Conservation (phyloP, 35 echinoderm and acorn worm genomes). For the Lytechinus pictus region DNA sequence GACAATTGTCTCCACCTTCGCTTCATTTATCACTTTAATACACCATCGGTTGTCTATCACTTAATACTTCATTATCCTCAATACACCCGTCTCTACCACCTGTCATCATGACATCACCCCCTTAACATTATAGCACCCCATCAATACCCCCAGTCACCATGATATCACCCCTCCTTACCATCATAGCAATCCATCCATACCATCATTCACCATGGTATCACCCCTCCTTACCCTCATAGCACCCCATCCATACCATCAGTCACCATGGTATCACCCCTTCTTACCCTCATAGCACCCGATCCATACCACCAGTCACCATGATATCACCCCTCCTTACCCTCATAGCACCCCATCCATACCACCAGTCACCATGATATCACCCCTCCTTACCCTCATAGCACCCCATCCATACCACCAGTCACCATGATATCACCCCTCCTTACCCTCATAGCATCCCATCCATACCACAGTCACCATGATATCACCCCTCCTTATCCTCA, state of each 20-base stretch:
- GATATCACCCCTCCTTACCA: neutral
- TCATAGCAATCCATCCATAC: neutral
- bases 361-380: neutral
- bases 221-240: too few species aligned
- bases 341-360: neutral
- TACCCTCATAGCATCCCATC: too few species aligned
- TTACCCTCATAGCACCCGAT: neutral
- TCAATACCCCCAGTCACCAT: neutral
- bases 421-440: too few species aligned
- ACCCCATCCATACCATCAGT: neutral
- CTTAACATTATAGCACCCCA: neutral
- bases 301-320: neutral
- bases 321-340: slow-evolving; percentile 2
- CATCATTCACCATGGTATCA: too few species aligned
- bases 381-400: too few species aligned
- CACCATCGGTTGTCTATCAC: neutral
- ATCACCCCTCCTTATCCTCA: neutral
- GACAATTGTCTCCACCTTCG: too few species aligned
- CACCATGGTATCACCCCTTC: neutral
- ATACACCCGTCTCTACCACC: neutral
- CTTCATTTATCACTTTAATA: too few species aligned
- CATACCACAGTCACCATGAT: neutral
- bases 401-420: too few species aligned
- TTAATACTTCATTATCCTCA: too few species aligned
- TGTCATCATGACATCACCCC: too few species aligned